Conservation (phyloP, 2,113 vertebrate species). For the Poecilia latipinna region DNA sequence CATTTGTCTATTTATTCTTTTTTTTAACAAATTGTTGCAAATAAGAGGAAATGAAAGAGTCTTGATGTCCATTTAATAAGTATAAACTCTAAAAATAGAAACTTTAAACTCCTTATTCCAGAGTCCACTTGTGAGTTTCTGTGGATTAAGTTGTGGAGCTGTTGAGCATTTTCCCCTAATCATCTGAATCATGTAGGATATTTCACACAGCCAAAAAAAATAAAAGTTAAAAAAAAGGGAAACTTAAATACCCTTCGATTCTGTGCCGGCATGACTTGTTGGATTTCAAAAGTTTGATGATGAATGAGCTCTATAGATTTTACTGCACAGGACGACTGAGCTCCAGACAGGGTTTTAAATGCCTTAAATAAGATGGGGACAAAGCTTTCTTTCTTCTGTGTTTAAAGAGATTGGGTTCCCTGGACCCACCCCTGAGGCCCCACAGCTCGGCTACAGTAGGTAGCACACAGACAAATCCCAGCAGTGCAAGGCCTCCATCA, state of each 20-base stretch:
- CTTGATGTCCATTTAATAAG: background rate
- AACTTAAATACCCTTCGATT: conserved; percentile 18
- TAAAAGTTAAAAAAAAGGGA: conserved; percentile 30
- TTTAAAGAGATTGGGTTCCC: conserved; percentile 76
- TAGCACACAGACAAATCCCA: conserved; percentile 25
- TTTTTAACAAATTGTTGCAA: background rate
- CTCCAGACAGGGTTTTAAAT: conserved; percentile 73
- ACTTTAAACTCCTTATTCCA: background rate
- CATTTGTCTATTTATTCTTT: too few species aligned
- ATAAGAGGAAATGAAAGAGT: background rate
- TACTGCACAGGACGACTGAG: conserved; percentile 57
- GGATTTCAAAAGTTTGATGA: conserved; percentile 46
- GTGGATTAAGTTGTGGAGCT: conserved; percentile 17
- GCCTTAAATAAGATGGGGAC: conserved; percentile 76
- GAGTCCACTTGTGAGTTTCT: conserved; percentile 25
- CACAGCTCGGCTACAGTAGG: conserved; percentile 53
- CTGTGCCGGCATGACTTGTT: conserved; percentile 22
- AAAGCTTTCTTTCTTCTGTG: conserved; percentile 78
- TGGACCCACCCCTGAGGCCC: conserved; percentile 67
- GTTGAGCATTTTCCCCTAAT: conserved; percentile 33
- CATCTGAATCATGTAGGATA: conserved; percentile 16
- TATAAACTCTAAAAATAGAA: conserved; percentile 1
- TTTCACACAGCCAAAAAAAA: conserved; percentile 35
- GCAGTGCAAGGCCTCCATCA: conserved; percentile 19
- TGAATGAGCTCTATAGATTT: conserved; percentile 60